Base-by-base conservation (phyloP, 2,888 invertebrate genomes). In the Limnephilus lunatus region DNA sequence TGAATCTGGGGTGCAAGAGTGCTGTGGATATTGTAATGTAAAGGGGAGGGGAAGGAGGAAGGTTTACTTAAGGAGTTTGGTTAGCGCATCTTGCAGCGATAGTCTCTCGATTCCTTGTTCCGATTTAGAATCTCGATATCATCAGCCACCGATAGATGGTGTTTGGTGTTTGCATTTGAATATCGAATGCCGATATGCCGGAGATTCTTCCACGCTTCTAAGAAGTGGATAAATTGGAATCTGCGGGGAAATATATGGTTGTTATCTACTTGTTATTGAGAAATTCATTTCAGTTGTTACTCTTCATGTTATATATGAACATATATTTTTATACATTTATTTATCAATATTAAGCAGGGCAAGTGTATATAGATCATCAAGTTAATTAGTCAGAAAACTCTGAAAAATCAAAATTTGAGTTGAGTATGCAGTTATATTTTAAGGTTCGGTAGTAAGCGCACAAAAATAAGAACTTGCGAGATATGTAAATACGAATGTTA, bases 101-200 rank as follows among this genome's bases (percentile, higher is more conserved):
- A 89, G 89, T 89, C 89, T 82, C 44, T 35, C 44, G 44, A 39
- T 35, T 89, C 89, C 89, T 81, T 89, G 89, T 89, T 89, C 81
- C 89, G 81, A 25, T 89, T 89, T 82, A 44, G 81, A 68, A 88
- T 88, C 44, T n/a, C 81, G 82, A 15, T 88, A 88, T 88, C 89
- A 89, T 32, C n/a, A 81, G 81, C 81, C 81, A 30, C 39, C 81
- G 48, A 35, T 81, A 89, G 81, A 89, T 82, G 44, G 81, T 89
- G 89, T 89, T 89, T 48, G 44, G 81, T 89, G 89, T 89, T 89
- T 89, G 81, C 89, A 81, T 81, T 89, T 39, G 81, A 82, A 89
- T 89, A 89, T 81, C 53, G 89, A 39, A 82, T 88, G 32, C 68
- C 53, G n/a, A 85, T 83, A 83, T 32, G 14, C 14, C 32, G 32